A percentile compares a stretch with the other conserved stretches of the same genome.
Conservation (phyloP, 1,140 invertebrate genomes). For the Melanaphis sacchari region DNA sequence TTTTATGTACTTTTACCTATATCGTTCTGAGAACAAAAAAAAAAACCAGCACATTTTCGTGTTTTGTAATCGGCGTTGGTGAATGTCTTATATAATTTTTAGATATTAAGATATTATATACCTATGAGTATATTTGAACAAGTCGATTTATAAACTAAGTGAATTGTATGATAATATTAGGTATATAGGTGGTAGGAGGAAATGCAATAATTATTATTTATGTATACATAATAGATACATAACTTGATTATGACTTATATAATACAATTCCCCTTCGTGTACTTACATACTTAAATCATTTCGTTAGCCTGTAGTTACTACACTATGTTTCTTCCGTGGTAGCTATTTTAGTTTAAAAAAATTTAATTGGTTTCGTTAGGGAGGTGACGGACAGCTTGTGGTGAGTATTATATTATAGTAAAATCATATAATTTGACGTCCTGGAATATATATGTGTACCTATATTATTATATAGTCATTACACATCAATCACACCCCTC, state of each 20-base stretch:
- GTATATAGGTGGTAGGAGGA: not conserved
- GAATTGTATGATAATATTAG: not conserved
- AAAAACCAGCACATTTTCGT: not conserved
- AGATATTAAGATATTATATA: not conserved
- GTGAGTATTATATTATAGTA: not conserved
- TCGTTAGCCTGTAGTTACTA: not conserved
- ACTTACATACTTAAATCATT: not conserved
- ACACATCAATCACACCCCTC: not conserved
- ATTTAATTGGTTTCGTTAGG: not conserved
- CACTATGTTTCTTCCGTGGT: not conserved
- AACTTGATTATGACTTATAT: not conserved
- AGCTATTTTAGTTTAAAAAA: constrained; percentile 7
- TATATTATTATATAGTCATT: constrained; percentile 5
- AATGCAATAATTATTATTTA: not conserved
- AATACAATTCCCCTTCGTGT: not conserved
- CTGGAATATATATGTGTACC: not conserved
- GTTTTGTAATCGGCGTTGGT: not conserved
- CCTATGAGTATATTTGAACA: not conserved
- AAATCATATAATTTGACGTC: not conserved
- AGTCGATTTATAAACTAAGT: not conserved
- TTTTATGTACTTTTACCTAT: not conserved
- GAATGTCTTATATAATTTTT: not conserved
- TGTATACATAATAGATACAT: not conserved
- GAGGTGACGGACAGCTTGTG: constrained; percentile 18
- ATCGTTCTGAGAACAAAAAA: constrained; percentile 7